Evolutionary conservation across 1,140 invertebrate species (phyloP).

Genomic region (Pseudachorutes palmiensis): DNA sequence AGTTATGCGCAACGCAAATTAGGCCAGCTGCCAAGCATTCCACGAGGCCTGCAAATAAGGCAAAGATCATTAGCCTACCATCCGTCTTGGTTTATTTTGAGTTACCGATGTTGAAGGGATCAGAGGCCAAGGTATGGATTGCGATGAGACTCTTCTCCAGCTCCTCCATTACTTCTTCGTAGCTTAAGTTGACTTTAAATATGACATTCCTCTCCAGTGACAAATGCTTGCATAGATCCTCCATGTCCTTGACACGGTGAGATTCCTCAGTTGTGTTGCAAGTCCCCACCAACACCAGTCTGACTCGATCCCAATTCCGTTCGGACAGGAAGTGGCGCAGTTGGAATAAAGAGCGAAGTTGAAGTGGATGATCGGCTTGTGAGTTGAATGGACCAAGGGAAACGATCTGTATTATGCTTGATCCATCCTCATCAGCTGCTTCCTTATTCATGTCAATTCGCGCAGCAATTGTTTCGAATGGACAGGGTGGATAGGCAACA

Average conservation of each 20-base stretch:
- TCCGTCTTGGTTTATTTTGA: slow-evolving; percentile 3
- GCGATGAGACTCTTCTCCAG: slow-evolving; percentile 67
- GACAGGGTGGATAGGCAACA: slow-evolving; percentile 91
- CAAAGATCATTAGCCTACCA: background rate
- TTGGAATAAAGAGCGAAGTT: slow-evolving; percentile 75
- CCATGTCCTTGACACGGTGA: slow-evolving; percentile 70
- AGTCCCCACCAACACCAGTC: slow-evolving; percentile 78
- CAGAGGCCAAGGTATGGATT: slow-evolving; percentile 97
- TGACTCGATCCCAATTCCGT: slow-evolving; percentile 58
- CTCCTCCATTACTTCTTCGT: slow-evolving; percentile 66
- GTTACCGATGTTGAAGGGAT: slow-evolving; percentile 95
- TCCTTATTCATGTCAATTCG: too few species aligned
- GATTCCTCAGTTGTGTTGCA: slow-evolving; percentile 80
- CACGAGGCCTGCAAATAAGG: slow-evolving; percentile 61
- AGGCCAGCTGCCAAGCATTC: slow-evolving; percentile 96
- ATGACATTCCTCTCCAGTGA: slow-evolving; percentile 75
- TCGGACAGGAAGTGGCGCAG: slow-evolving; percentile 57
- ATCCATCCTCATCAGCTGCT: slow-evolving; percentile 38
- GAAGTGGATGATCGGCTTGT: slow-evolving; percentile 93
- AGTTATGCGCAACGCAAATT: slow-evolving; percentile 87
- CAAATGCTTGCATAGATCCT: slow-evolving; percentile 70
- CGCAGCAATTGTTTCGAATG: slow-evolving; percentile 66
- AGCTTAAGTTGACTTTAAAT: slow-evolving; percentile 74
- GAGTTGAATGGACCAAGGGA: slow-evolving; percentile 94
- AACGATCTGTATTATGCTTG: slow-evolving; percentile 62